Percentiles rank a stretch among this genome's conserved stretches.
These are phyloP conservation scores for Aleiodes alternator DNA, from an alignment of 2,888 invertebrate species.

Conservation along the genomic window DNA sequence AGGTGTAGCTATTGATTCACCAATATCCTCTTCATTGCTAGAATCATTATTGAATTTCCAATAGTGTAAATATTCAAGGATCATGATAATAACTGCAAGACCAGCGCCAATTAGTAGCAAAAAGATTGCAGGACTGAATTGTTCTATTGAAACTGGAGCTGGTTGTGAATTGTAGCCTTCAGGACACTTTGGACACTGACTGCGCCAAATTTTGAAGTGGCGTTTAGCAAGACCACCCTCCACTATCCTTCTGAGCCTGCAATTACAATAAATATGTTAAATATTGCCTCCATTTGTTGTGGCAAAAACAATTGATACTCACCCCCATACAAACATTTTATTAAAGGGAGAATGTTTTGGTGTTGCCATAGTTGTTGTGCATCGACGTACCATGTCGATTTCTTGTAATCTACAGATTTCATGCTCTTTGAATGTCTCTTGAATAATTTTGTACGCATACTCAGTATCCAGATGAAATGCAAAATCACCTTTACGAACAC, in stretches of 20 bases:
- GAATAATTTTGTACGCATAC: neutral
- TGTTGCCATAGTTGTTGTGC: constrained; percentile 58
- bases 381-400: constrained; percentile 59
- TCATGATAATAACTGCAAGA: constrained; percentile 55
- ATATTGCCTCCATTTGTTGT: too few species aligned
- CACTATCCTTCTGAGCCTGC: constrained; percentile 60
- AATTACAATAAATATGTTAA: constrained; percentile 4
- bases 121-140: constrained; percentile 63
- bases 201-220: constrained; percentile 58
- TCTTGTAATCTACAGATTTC: constrained; percentile 83
- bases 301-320: constrained; percentile 20
- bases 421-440: constrained; percentile 80
- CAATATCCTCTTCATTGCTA: neutral
- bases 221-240: constrained; percentile 59
- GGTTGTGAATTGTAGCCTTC: constrained; percentile 62
- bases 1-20: neutral
- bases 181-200: constrained; percentile 61
- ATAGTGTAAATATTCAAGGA: constrained; percentile 52
- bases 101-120: constrained; percentile 57
- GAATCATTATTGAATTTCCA: neutral
- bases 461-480: constrained; percentile 78
- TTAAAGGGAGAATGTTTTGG: constrained; percentile 65
- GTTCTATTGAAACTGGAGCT: constrained; percentile 60
- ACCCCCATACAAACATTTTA: constrained; percentile 67
- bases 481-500: constrained; percentile 81